Conservation (phyloP, 2,888 invertebrate genomes). For the Galerucella calmariensis region DNA sequence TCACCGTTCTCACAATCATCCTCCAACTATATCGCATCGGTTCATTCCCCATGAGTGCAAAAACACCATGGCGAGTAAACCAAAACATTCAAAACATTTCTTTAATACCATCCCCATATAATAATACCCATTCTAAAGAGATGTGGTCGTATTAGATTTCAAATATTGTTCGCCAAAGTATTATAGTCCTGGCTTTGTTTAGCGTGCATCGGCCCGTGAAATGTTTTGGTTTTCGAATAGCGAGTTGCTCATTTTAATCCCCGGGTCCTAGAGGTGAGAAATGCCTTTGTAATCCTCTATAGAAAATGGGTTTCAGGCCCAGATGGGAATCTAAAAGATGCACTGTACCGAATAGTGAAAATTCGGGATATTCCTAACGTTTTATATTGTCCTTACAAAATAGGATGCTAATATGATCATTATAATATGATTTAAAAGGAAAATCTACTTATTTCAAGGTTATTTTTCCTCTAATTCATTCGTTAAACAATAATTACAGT, state of each 20-base stretch:
- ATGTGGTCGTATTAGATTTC: conserved; percentile 16
- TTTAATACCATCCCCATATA: neutral
- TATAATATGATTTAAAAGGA: too few species aligned
- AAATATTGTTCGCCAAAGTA: neutral
- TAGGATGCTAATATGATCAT: too few species aligned
- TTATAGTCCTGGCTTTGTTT: neutral
- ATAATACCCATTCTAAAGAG: conserved; percentile 11
- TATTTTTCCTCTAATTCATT: too few species aligned
- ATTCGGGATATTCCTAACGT: neutral
- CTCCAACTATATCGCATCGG: neutral
- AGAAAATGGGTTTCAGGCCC: conserved; percentile 37
- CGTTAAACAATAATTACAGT: too few species aligned
- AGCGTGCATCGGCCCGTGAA: conserved; percentile 37
- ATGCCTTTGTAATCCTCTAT: conserved; percentile 47
- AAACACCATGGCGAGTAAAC: conserved; percentile 7
- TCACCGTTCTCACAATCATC: neutral
- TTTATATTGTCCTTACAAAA: conserved; percentile 2
- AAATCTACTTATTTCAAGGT: too few species aligned
- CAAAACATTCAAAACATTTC: conserved; percentile 6
- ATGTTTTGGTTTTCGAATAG: conserved; percentile 42
- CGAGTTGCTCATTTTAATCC: conserved; percentile 54
- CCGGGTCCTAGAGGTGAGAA: conserved; percentile 52
- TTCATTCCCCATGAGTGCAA: conserved; percentile 8
- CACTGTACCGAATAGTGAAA: conserved; percentile 1
- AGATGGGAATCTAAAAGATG: conserved; percentile 17